phyloP scores from a whole-genome alignment of 1,140 invertebrate genomes.

The Procambarus virginalis region DNA sequence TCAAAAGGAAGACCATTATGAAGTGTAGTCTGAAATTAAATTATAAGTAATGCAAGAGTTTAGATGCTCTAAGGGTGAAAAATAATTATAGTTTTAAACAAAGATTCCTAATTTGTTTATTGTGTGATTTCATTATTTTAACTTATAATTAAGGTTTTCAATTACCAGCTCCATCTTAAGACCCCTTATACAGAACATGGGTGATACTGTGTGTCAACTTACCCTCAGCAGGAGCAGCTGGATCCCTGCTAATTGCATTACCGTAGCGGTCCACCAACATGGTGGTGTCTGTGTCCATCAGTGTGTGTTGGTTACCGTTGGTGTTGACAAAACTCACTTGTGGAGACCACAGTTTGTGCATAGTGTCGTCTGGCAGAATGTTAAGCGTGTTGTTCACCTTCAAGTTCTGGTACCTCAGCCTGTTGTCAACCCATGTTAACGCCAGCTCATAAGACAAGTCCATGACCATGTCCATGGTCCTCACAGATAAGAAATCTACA shows the following conservation, averaged over 20 bases:
- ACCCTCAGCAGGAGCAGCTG: constrained; percentile 23
- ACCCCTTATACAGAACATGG: no score
- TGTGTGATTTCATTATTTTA: no score
- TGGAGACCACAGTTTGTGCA: constrained; percentile 43
- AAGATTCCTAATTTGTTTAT: no score
- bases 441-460: constrained; percentile 21
- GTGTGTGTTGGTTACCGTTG: constrained; percentile 24
- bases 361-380: not conserved
- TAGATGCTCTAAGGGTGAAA: no score
- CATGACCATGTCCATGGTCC: constrained; percentile 44
- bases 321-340: constrained; percentile 34
- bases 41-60: no score
- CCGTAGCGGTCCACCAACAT: constrained; percentile 21
- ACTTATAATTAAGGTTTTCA: no score
- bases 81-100: no score
- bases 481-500: constrained; percentile 25
- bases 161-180: no score
- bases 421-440: constrained; percentile 43
- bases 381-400: constrained; percentile 45
- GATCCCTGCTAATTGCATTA: constrained; percentile 2
- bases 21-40: no score
- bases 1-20: no score
- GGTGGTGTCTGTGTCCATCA: constrained; percentile 17
- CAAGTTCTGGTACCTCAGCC: constrained; percentile 42
- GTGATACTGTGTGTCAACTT: not conserved